A percentile compares a stretch with the other conserved stretches of the same genome.
Evolutionary conservation across 2,113 vertebrate species (phyloP).

Genomic region (Burhinus bistriatus): DNA sequence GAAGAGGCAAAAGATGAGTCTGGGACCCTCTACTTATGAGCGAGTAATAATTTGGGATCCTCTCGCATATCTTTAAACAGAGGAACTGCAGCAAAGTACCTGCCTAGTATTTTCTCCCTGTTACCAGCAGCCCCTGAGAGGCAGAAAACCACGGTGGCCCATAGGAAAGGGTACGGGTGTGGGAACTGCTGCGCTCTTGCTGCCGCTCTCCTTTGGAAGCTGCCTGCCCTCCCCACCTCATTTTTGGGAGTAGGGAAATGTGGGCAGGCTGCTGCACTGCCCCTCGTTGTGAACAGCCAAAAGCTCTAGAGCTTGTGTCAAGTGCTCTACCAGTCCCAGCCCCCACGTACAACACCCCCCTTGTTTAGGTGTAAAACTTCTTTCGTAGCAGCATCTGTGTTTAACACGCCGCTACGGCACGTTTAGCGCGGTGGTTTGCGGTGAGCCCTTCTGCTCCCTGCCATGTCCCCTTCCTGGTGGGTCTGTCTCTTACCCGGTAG

Average conservation of each 20-base stretch:
- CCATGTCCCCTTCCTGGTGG: background rate
- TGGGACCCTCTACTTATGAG: background rate
- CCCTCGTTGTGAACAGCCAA: background rate
- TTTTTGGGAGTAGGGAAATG: background rate
- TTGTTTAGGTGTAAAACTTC: background rate
- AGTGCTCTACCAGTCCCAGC: background rate
- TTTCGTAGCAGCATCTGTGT: background rate
- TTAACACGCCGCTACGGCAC: accelerated
- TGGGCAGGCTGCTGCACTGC: background rate
- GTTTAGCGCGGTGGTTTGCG: background rate
- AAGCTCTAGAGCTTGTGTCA: background rate
- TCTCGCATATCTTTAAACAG: background rate
- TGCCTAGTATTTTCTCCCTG: background rate
- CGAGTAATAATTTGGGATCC: background rate
- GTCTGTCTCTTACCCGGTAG: constrained; percentile 69
- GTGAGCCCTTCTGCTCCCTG: background rate
- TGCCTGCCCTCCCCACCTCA: background rate
- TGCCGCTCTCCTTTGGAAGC: background rate
- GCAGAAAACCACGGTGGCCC: background rate
- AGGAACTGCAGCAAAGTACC: background rate
- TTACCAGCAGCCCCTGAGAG: background rate
- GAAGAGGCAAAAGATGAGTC: background rate
- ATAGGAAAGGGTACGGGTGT: accelerated
- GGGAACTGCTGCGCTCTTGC: accelerated
- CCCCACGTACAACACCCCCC: accelerated